These are phyloP conservation scores for Epistrophe eligans DNA, from an alignment of 2,888 invertebrate species.

Conservation along the genomic window DNA sequence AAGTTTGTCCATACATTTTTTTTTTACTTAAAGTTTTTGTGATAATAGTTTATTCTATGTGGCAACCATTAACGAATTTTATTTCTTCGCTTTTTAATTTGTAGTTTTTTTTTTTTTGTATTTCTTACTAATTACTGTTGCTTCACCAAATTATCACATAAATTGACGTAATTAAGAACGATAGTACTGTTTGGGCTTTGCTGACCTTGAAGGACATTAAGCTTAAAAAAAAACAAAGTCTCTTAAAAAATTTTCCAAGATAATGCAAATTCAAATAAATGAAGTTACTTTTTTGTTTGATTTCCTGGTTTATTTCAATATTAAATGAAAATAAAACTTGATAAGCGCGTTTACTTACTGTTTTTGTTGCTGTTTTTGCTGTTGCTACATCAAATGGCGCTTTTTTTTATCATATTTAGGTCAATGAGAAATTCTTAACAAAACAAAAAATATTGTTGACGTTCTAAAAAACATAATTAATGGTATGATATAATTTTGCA, in stretches of 20 bases:
- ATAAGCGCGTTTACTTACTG: not conserved
- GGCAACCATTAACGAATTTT: conserved; percentile 2
- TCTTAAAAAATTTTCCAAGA: not conserved
- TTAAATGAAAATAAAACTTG: conserved; percentile 32
- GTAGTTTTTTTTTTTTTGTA: not conserved
- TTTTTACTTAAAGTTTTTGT: not conserved
- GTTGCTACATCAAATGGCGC: conserved; percentile 40
- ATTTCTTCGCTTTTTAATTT: not conserved
- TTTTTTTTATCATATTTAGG: conserved; percentile 62
- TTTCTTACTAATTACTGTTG: conserved; percentile 19
- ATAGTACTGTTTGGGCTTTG: not conserved
- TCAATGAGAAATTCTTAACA: conserved; percentile 59
- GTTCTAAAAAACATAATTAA: not conserved
- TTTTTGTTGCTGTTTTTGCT: not conserved
- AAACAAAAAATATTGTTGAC: not conserved
- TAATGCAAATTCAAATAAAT: conserved; percentile 20
- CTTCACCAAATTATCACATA: conserved; percentile 21
- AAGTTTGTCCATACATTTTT: no score
- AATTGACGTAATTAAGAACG: conserved; percentile 5
- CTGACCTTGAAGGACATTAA: not conserved
- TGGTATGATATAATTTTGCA: not conserved
- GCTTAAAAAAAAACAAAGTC: not conserved
- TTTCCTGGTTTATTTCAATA: conserved; percentile 25
- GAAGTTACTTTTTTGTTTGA: not conserved
- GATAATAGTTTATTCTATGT: not conserved